Evolutionary conservation across 2,797 vertebrate species (phyloP), one percentile per base, ranked within the genome.

Genomic region (Caiman crocodilus): DNA sequence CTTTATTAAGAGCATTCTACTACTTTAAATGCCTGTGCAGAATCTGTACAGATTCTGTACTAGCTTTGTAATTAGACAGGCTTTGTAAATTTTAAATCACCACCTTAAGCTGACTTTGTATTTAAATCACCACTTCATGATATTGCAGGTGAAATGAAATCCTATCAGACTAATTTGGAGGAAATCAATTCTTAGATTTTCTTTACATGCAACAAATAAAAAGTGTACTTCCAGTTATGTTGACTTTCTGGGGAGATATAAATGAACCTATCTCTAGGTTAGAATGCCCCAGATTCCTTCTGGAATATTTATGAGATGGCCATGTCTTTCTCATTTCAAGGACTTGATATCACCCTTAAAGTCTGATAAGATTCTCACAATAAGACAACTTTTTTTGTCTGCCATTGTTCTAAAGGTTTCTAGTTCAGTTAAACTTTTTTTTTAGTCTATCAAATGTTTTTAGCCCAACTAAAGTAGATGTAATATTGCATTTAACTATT

Each of bases 291-390:
- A n/a, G n/a, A 56, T 56, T 87, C 73, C 55, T 73, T 85, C 59
- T 80, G 1, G 1, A 7, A 5, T 14, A 2, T 57, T 25, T 73
- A 84, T 61, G 55, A 75, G 21, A 1, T 82, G 7, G 30, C 61
- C 56, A 8, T n/a, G 58, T 58, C 25, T 14, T 91, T 4, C 84
- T 42, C 14, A 13, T 25, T 14, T 65, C 10, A 28, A 59, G 12
- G 57, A 35, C 30, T 77, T 35, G 4, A 28, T 88, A 65, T 35
- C 15, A 10, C 58, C 58, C 58, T 21, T 21, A 59, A 59, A 59
- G 20, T 21, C 58, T 21, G 20, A 82, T 42, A 83, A 79, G 64
- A 25, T 25, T 87, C 89, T 87, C 90, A 83, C 94, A 88, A 96
- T 65, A 69, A 20, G n/a, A 73, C 20, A 76, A 3, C 23, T 56